Base-by-base conservation (phyloP, 2,113 vertebrate species). In the Synodontis membranacea region DNA sequence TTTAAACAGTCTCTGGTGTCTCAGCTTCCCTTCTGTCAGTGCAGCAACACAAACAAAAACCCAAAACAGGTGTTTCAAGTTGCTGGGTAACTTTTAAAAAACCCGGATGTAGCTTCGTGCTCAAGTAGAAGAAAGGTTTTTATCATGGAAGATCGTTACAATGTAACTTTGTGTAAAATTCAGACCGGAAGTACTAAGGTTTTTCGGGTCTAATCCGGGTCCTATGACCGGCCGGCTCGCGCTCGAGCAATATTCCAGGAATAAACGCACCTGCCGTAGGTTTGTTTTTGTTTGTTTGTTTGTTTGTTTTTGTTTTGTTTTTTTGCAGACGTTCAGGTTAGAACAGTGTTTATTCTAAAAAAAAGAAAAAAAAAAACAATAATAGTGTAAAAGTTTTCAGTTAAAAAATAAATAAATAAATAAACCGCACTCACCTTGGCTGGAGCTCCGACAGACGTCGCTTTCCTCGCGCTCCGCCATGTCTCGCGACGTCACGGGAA, bases 381-480 rank as follows among this genome's bases (percentile, higher is more conserved):
- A n/a, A n/a, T 1, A 19, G 14, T 2, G 8, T 2, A 8, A 44
- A 66, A 34, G 60, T 66, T 64, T 21, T 28, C 4, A n/a, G 58
- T 46, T 64, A 25, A n/a, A n/a, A n/a, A n/a, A n/a, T n/a, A n/a
- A n/a, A n/a, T n/a, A n/a, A n/a, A n/a, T n/a, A n/a, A n/a, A n/a
- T n/a, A n/a, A 52, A 50, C 14, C 19, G 17, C 23, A 1, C 86
- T 95, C 92, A 96, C 95, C 94, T 94, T 94, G 94, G 91, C 93
- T 93, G 89, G 91, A 92, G 37, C 92, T 88, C 89, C 91, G 91
- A 92, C 92, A 93, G 91, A 92, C 92, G 93, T 92, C 93, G 90
- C 92, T 92, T 90, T 92, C 93, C 88, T 93, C 94, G 93, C 87
- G 93, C 88, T 95, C 95, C 94, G 95, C 95, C 95, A 96, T 96